A percentile compares a stretch with the other conserved stretches of the same genome.
Conservation (phyloP, 2,888 invertebrate genomes). For the Seira ritae region DNA sequence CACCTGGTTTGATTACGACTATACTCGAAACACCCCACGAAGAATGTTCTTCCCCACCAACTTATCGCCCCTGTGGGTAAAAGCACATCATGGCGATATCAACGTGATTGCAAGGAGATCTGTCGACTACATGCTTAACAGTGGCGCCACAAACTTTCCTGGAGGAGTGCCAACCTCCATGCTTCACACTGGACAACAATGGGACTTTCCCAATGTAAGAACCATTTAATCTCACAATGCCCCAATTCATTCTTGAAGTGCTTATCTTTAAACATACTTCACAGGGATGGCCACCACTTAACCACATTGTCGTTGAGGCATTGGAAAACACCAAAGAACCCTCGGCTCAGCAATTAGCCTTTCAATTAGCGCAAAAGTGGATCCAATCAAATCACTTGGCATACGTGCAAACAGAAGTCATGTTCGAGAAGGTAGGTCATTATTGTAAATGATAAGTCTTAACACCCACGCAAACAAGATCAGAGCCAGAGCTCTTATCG, state of each 20-base stretch:
- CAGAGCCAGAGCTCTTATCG: too few relatives aligned
- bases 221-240: background rate
- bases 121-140: conserved; percentile 83
- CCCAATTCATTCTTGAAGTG: conserved; percentile 15
- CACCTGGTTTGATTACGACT: conserved; percentile 88
- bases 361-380: conserved; percentile 87
- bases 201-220: conserved; percentile 74
- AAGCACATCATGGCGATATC: conserved; percentile 62
- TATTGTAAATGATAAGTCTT: too few relatives aligned
- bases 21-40: conserved; percentile 80
- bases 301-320: conserved; percentile 88
- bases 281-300: conserved; percentile 92
- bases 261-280: background rate
- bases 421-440: conserved; percentile 87
- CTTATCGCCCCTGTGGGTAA: conserved; percentile 85
- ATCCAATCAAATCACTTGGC: conserved; percentile 86
- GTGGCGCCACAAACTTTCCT: conserved; percentile 79
- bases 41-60: conserved; percentile 85
- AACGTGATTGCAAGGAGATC: conserved; percentile 75
- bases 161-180: conserved; percentile 90
- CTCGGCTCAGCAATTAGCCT: conserved; percentile 82
- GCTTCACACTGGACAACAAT: conserved; percentile 83
- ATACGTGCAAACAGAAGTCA: conserved; percentile 79
- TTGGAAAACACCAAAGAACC: conserved; percentile 83
- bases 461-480: too few relatives aligned